A percentile compares a stretch with the other conserved stretches of the same genome.
Conservation (phyloP, 2,888 invertebrate genomes). For the Megamerina dolium region DNA sequence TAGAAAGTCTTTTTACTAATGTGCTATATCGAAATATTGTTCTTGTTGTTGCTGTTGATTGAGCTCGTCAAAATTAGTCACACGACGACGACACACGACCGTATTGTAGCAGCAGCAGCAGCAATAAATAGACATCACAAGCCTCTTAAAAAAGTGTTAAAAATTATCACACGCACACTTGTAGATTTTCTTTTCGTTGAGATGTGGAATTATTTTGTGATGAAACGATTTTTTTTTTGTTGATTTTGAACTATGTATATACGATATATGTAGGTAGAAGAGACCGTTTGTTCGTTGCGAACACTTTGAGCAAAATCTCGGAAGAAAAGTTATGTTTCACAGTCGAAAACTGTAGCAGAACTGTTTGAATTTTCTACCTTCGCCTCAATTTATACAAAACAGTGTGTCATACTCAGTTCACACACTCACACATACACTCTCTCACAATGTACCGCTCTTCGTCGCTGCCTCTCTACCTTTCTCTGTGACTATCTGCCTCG, state of each 20-base stretch:
- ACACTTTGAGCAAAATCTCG: too few relatives aligned
- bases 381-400: conserved; percentile 37
- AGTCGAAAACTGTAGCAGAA: conserved; percentile 45
- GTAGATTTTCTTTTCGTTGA: too few relatives aligned
- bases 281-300: too few relatives aligned
- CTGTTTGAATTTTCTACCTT: conserved; percentile 29
- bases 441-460: background rate
- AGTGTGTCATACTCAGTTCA: too few relatives aligned
- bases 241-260: too few relatives aligned
- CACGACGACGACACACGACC: conserved; percentile 10
- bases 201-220: too few relatives aligned
- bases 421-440: too few relatives aligned
- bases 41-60: conserved; percentile 7
- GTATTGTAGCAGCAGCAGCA: conserved; percentile 15
- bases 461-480: background rate
- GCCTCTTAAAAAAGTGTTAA: conserved; percentile 7
- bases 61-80: conserved; percentile 14
- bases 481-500: background rate
- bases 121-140: conserved; percentile 23
- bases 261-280: too few relatives aligned
- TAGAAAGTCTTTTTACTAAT: too few relatives aligned
- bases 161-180: too few relatives aligned
- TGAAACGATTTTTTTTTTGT: too few relatives aligned
- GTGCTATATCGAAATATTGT: too few relatives aligned
- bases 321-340: conserved; percentile 42